Percentiles rank a stretch among this genome's conserved stretches.
These are phyloP conservation scores for Melinopterus prodromus DNA, from an alignment of 2,888 invertebrate species.

Conservation along the genomic window DNA sequence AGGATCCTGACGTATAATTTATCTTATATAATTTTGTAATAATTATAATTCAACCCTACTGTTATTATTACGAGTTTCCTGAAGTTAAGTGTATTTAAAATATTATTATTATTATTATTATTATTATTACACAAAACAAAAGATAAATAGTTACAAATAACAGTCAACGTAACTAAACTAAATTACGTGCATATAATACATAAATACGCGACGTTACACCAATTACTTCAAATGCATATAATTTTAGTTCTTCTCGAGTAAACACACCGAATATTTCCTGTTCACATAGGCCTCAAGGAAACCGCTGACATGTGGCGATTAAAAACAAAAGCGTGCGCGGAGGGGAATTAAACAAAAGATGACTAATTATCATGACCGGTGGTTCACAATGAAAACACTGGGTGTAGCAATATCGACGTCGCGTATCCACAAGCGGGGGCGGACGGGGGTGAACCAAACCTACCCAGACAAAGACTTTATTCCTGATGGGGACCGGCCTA, in stretches of 20 bases:
- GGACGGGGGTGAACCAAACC: slow-evolving; percentile 25
- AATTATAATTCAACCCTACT: too few species aligned
- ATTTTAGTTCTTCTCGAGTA: not conserved
- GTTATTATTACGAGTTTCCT: too few species aligned
- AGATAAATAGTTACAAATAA: too few species aligned
- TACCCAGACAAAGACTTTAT: slow-evolving; percentile 19
- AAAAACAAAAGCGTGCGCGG: slow-evolving; percentile 30
- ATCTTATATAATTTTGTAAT: too few species aligned
- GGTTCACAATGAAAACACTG: slow-evolving; percentile 20
- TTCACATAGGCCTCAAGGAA: slow-evolving; percentile 9
- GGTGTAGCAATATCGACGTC: slow-evolving; percentile 16
- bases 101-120: too few species aligned
- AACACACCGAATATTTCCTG: not conserved
- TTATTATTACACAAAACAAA: too few species aligned
- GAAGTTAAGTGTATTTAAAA: too few species aligned
- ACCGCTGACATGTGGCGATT: slow-evolving; percentile 23
- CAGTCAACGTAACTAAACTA: too few species aligned
- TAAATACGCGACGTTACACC: not conserved
- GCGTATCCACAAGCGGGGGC: slow-evolving; percentile 28
- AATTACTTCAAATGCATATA: not conserved
- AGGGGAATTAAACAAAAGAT: slow-evolving; percentile 30
- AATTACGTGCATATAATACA: too few species aligned
- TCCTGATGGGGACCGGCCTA: not conserved
- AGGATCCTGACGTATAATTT: too few species aligned
- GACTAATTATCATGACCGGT: slow-evolving; percentile 36